Evolutionary conservation across 2,888 invertebrate genomes (phyloP).

Genomic region (Idaea dimidiata): DNA sequence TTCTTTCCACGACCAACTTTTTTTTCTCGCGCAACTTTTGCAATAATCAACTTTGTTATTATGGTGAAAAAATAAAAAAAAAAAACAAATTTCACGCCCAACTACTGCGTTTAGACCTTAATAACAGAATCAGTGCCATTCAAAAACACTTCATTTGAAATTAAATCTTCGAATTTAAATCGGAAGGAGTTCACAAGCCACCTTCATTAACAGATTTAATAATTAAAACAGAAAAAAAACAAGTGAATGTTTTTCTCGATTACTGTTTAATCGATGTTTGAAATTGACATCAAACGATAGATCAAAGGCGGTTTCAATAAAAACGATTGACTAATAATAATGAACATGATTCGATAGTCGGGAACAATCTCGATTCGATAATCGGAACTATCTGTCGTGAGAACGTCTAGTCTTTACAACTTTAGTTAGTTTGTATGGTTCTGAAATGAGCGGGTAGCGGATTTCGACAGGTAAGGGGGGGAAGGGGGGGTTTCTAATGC

Average conservation of each 20-base stretch:
- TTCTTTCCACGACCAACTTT: too few species aligned
- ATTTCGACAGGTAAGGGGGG: too few species aligned
- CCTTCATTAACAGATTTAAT: slow-evolving; percentile 3
- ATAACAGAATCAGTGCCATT: too few species aligned
- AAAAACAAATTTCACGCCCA: too few species aligned
- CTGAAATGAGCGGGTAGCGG: not conserved
- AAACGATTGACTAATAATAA: slow-evolving; percentile 78
- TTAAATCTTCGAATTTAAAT: not conserved
- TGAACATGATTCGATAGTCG: slow-evolving; percentile 65
- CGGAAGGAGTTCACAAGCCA: not conserved
- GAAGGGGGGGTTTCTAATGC: too few species aligned
- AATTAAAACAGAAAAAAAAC: slow-evolving; percentile 39
- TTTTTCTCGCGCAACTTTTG: too few species aligned
- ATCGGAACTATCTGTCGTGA: slow-evolving; percentile 74
- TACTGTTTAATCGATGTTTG: slow-evolving; percentile 39
- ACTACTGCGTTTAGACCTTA: too few species aligned
- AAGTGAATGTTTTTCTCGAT: slow-evolving; percentile 19
- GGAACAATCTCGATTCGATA: slow-evolving; percentile 33
- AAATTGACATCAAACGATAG: slow-evolving; percentile 59
- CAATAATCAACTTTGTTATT: too few species aligned
- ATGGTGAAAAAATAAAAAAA: too few species aligned
- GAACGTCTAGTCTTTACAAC: slow-evolving; percentile 74
- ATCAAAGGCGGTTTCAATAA: slow-evolving; percentile 77
- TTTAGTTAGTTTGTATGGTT: slow-evolving; percentile 18
- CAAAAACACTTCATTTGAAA: too few species aligned